Percentiles rank a stretch among this genome's conserved stretches.
Conservation (phyloP, 23 tunicate genomes). For the Phallusia fumigata region DNA sequence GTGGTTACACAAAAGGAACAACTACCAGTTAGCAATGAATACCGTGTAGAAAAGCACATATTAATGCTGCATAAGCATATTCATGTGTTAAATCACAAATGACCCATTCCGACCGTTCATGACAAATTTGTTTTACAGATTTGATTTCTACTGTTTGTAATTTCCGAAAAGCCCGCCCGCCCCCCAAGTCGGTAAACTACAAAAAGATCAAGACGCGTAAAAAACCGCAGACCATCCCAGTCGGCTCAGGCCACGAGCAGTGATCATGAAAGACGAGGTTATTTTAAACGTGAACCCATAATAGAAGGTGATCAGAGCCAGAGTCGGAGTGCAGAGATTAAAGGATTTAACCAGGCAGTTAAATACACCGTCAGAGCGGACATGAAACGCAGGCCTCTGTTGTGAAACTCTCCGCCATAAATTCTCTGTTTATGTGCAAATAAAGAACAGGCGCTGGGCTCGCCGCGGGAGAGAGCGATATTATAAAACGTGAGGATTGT, state of each 20-base stretch:
- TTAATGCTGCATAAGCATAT: too few species aligned
- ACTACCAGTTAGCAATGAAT: too few species aligned
- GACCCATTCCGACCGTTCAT: too few species aligned
- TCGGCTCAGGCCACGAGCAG: too few species aligned
- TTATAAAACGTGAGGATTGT: neutral
- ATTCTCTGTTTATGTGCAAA: constrained; percentile 12
- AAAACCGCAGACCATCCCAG: neutral
- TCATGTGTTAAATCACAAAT: too few species aligned
- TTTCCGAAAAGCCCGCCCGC: too few species aligned
- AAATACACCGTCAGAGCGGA: neutral
- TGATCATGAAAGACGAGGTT: neutral
- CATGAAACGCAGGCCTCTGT: neutral
- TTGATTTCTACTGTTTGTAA: neutral
- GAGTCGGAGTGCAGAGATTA: neutral
- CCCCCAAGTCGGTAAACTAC: neutral
- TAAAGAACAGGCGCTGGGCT: constrained; percentile 1
- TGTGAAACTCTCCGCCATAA: neutral
- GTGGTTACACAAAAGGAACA: too few species aligned
- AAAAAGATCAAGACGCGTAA: neutral
- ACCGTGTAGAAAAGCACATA: too few species aligned
- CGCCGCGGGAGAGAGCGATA: neutral
- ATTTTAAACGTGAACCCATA: constrained; percentile 9
- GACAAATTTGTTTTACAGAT: too few species aligned
- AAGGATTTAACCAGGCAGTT: neutral
- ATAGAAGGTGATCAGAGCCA: neutral